Conservation (phyloP, 2,113 vertebrate species). For the Neodontobutis hainanensis region DNA sequence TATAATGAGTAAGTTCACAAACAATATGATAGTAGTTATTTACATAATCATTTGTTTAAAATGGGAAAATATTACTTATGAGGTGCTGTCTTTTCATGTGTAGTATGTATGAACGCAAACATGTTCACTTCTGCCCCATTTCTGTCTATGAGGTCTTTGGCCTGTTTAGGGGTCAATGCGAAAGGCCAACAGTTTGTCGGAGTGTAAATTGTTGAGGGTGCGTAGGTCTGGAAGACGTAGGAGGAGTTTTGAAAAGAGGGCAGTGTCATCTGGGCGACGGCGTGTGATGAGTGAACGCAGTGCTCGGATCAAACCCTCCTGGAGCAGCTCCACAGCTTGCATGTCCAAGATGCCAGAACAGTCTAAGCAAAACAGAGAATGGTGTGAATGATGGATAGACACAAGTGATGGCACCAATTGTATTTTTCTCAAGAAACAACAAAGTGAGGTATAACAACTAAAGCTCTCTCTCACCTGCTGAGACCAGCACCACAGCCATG, state of each 20-base stretch:
- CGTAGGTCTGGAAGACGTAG: slow-evolving; percentile 81
- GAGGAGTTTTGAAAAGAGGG: slow-evolving; percentile 80
- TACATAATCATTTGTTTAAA: slow-evolving; percentile 37
- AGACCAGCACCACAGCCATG: slow-evolving; percentile 83
- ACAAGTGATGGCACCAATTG: not conserved
- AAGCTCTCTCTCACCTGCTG: slow-evolving; percentile 74
- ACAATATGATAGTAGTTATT: slow-evolving; percentile 30
- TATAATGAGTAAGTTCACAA: slow-evolving; percentile 49
- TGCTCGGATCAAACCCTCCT: slow-evolving; percentile 79
- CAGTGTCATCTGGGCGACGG: slow-evolving; percentile 71
- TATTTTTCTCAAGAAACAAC: not conserved
- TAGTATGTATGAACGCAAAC: slow-evolving; percentile 17
- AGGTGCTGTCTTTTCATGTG: slow-evolving; percentile 37
- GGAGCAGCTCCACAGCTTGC: slow-evolving; percentile 79
- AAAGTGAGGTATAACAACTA: too few species aligned
- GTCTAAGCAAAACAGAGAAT: slow-evolving; percentile 62
- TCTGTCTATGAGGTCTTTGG: not conserved
- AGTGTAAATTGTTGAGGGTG: slow-evolving; percentile 82
- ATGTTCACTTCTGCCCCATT: slow-evolving; percentile 4
- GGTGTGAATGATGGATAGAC: slow-evolving; percentile 25
- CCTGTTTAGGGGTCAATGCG: slow-evolving; percentile 75
- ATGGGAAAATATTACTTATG: slow-evolving; percentile 35
- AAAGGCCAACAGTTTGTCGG: slow-evolving; percentile 83
- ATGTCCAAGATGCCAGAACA: slow-evolving; percentile 74
- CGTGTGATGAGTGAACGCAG: slow-evolving; percentile 76